These are phyloP conservation scores for Aldrovandia affinis DNA, from an alignment of 2,797 vertebrate genomes.

Conservation along the genomic window DNA sequence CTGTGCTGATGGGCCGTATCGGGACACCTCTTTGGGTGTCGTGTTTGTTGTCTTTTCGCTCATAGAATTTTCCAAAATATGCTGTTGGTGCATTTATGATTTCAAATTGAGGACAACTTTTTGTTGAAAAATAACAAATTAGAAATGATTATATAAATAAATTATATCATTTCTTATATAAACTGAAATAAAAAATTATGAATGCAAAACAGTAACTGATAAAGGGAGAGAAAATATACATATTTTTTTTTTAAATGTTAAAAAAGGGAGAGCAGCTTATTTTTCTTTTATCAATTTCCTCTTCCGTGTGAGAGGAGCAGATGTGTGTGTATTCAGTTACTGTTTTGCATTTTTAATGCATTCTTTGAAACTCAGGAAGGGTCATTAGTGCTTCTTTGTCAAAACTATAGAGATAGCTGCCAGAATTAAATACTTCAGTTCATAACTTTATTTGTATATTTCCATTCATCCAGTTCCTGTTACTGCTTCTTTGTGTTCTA, in stretches of 20 bases:
- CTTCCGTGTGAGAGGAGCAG: neutral
- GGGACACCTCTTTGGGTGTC: neutral
- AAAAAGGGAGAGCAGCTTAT: too few species aligned
- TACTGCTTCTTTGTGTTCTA: too few species aligned
- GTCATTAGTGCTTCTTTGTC: neutral
- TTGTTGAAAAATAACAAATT: too few species aligned
- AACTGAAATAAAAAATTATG: too few species aligned
- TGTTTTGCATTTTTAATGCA: neutral
- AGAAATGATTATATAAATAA: too few species aligned
- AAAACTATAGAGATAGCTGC: neutral
- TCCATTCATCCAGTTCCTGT: too few species aligned
- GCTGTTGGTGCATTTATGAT: neutral
- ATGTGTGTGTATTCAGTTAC: neutral
- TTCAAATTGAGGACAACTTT: neutral
- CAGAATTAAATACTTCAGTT: neutral
- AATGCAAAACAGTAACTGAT: too few species aligned
- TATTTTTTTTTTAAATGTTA: constrained; percentile 7
- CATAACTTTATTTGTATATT: neutral
- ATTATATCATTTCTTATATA: too few species aligned
- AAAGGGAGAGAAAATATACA: too few species aligned
- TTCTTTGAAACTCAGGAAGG: neutral
- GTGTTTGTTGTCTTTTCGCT: neutral
- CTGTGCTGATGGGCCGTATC: neutral
- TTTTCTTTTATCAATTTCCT: neutral
- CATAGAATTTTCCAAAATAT: neutral